phyloP scores from a whole-genome alignment of 2,113 vertebrate species.

The Crotalus helleri region DNA sequence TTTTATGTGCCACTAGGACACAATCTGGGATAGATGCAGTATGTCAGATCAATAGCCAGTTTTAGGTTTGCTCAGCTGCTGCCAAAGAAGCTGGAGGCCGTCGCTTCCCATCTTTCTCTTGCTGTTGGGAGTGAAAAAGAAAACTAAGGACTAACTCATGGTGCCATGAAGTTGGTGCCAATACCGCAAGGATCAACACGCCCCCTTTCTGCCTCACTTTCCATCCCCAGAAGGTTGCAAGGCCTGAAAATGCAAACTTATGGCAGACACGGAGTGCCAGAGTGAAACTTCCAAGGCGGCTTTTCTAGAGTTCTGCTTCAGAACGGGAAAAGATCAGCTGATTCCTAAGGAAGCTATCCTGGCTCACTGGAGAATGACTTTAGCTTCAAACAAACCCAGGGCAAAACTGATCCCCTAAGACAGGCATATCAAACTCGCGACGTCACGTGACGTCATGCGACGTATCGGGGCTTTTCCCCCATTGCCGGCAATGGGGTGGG shows the following conservation, averaged over 20 bases:
- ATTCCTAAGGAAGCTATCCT: background rate
- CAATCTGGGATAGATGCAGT: background rate
- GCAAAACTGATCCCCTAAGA: background rate
- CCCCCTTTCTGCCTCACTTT: background rate
- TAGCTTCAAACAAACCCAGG: background rate
- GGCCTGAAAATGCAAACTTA: background rate
- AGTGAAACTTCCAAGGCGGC: background rate
- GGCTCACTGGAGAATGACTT: background rate
- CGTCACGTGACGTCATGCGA: no score
- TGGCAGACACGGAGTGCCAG: background rate
- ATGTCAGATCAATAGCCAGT: background rate
- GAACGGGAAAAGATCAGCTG: background rate
- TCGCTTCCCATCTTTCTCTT: background rate
- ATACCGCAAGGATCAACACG: background rate
- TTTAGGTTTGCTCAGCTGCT: background rate
- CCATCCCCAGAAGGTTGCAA: background rate
- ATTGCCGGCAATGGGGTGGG: no score
- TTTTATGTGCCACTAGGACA: background rate
- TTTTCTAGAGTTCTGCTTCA: background rate
- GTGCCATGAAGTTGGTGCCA: background rate
- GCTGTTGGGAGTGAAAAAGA: background rate
- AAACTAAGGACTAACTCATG: background rate
- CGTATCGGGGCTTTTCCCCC: no score
- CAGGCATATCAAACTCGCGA: no score
- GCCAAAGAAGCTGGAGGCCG: background rate